Conservation (phyloP, 2,888 invertebrate genomes). For the Oxycera nigricornis region DNA sequence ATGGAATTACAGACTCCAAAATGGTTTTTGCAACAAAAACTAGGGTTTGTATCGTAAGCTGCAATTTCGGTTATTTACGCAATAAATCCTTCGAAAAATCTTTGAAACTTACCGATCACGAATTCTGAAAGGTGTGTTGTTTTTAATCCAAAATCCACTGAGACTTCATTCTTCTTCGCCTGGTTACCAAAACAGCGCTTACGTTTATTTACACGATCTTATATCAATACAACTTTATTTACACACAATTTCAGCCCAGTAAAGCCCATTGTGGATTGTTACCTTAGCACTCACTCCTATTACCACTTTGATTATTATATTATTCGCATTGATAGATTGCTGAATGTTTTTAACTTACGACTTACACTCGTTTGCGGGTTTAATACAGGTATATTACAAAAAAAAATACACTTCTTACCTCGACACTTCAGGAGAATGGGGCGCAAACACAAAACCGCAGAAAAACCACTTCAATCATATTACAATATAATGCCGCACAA, state of each 20-base stretch:
- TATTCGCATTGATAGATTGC: constrained; percentile 6
- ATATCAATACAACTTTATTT: not conserved
- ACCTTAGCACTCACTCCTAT: constrained; percentile 16
- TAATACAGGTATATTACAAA: not conserved
- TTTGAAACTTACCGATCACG: not conserved
- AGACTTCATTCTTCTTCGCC: not conserved
- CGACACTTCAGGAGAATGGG: not conserved
- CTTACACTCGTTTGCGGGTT: not conserved
- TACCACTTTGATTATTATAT: too few relatives aligned
- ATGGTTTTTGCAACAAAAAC: too few relatives aligned
- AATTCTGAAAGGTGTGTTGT: not conserved
- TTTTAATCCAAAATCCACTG: not conserved
- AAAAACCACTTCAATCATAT: constrained; percentile 35
- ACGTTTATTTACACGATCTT: not conserved
- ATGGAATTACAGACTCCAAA: too few relatives aligned
- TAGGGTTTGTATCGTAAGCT: too few relatives aligned
- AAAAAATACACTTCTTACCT: not conserved
- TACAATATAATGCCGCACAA: constrained; percentile 31
- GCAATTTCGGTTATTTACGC: too few relatives aligned
- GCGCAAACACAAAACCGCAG: constrained; percentile 28
- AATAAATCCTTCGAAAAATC: too few relatives aligned
- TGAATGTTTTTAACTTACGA: not conserved
- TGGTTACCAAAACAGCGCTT: not conserved
- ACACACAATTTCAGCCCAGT: constrained; percentile 1
- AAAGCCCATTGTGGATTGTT: not conserved